Conservation (phyloP, 2,113 vertebrate species). For the Silurus asotus region DNA sequence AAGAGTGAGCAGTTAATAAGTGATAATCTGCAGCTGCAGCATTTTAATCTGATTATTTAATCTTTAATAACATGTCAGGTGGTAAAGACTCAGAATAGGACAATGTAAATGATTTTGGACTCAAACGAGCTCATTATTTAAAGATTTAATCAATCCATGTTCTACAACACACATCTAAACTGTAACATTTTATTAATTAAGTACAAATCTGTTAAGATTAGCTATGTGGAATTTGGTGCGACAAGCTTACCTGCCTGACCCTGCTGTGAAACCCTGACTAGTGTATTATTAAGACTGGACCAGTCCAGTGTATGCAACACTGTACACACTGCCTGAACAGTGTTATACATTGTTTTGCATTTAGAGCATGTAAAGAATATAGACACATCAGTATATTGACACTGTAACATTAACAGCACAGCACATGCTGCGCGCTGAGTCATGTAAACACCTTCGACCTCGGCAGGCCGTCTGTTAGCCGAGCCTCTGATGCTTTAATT, state of each 20-base stretch:
- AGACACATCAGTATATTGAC: slow-evolving; percentile 9
- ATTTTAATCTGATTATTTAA: background rate
- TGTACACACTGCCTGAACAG: background rate
- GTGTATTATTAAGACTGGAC: background rate
- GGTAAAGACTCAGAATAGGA: background rate
- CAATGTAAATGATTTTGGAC: background rate
- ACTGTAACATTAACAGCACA: slow-evolving; percentile 30
- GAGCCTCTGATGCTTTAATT: slow-evolving; percentile 12
- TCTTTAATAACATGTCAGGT: background rate
- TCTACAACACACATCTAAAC: background rate
- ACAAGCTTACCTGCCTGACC: background rate
- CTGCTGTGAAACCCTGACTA: background rate
- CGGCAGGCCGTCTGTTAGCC: slow-evolving; percentile 34
- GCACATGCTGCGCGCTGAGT: background rate
- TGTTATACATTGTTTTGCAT: slow-evolving; percentile 3
- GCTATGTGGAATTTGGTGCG: background rate
- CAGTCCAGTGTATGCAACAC: background rate
- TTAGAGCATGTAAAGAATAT: background rate
- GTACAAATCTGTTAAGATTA: background rate
- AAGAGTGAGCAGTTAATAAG: background rate
- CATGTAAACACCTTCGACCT: slow-evolving; percentile 34
- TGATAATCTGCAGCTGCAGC: background rate
- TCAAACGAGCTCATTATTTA: background rate
- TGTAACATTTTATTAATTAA: background rate
- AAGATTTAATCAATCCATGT: no score